phyloP scores from a whole-genome alignment of 2,888 invertebrate species.

The Pegoplata infirma region DNA sequence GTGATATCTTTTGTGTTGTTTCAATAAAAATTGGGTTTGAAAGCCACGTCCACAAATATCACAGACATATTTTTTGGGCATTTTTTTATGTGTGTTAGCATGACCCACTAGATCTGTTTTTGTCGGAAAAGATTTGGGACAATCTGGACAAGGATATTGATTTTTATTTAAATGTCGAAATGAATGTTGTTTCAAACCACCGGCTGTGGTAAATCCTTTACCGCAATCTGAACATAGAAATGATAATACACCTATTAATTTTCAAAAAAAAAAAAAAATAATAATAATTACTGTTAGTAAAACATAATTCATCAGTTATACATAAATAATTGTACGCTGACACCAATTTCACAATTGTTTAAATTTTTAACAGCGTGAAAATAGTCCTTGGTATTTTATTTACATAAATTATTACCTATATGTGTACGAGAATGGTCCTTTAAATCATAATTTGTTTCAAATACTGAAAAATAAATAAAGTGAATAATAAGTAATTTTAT shows the following conservation, averaged over 20 bases:
- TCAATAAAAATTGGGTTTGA: slow-evolving; percentile 40
- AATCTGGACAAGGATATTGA: slow-evolving; percentile 43
- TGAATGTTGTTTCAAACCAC: slow-evolving; percentile 50
- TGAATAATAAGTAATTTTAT: too few species aligned
- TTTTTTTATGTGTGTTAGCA: slow-evolving; percentile 40
- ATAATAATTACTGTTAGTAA: too few species aligned
- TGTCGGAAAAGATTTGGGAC: slow-evolving; percentile 50
- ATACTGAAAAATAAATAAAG: neutral
- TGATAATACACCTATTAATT: slow-evolving; percentile 23
- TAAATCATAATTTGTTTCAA: slow-evolving; percentile 9
- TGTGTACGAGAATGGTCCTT: slow-evolving; percentile 12
- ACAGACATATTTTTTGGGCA: slow-evolving; percentile 46
- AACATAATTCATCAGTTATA: too few species aligned
- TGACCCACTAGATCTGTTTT: slow-evolving; percentile 44
- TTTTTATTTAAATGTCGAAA: slow-evolving; percentile 36
- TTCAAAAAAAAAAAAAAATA: neutral
- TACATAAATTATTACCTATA: too few species aligned
- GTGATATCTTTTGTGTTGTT: slow-evolving; percentile 54
- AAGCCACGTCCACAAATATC: slow-evolving; percentile 50
- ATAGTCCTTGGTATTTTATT: too few species aligned
- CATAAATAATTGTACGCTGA: too few species aligned
- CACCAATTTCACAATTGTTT: too few species aligned
- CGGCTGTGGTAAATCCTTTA: slow-evolving; percentile 46
- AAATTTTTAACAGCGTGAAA: too few species aligned
- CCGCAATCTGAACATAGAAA: slow-evolving; percentile 53